phyloP scores from a whole-genome alignment of 2,797 vertebrate species.

The Telmatherina bonti region DNA sequence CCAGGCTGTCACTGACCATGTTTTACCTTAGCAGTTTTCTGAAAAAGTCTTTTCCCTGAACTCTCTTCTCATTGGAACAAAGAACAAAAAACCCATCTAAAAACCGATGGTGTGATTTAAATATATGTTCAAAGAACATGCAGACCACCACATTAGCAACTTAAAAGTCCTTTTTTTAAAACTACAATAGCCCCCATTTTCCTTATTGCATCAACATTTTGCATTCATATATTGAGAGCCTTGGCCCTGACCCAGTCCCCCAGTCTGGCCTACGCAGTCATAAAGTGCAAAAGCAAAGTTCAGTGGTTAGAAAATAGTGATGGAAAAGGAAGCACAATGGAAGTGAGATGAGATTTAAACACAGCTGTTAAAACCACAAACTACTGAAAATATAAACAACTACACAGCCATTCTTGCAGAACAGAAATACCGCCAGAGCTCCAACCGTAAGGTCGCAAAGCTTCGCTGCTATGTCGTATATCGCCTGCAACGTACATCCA shows the following conservation, averaged over 20 bases:
- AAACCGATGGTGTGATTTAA: background rate
- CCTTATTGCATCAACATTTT: constrained; percentile 66
- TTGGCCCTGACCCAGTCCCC: background rate
- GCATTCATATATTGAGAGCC: constrained; percentile 27
- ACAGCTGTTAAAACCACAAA: background rate
- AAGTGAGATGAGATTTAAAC: constrained; percentile 7
- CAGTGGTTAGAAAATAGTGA: constrained; percentile 47
- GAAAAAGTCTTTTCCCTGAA: too few relatives aligned
- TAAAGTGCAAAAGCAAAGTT: constrained; percentile 79
- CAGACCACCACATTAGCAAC: background rate
- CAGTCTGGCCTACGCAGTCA: constrained; percentile 28
- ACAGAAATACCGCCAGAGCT: background rate
- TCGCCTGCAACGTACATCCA: constrained; percentile 1
- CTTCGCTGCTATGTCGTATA: background rate
- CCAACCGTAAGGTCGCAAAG: background rate
- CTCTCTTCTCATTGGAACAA: background rate
- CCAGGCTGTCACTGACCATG: background rate
- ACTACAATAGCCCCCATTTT: background rate
- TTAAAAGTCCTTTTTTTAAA: background rate
- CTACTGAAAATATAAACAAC: too few relatives aligned
- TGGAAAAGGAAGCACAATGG: constrained; percentile 44
- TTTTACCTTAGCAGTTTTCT: background rate
- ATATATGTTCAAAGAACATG: background rate
- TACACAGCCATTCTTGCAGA: too few relatives aligned
- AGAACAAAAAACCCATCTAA: constrained; percentile 3